Percentiles rank a stretch among this genome's conserved stretches.
Conservation (phyloP, 1,140 invertebrate genomes). For the Drosophila ercepeae region DNA sequence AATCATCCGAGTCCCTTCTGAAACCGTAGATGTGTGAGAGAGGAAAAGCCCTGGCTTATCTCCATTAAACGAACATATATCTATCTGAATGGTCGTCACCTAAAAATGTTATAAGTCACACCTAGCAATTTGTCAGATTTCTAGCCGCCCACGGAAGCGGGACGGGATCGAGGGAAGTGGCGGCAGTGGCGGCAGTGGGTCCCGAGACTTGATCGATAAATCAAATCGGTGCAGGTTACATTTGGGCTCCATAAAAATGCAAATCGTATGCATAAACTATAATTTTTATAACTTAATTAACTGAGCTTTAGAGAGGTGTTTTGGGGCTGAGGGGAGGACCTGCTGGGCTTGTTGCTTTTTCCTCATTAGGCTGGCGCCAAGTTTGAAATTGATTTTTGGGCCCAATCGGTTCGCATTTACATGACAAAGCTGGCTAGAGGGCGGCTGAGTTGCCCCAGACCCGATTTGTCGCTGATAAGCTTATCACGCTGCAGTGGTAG, state of each 20-base stretch:
- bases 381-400: slow-evolving; percentile 68
- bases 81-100: slow-evolving; percentile 36
- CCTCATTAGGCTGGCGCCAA: slow-evolving; percentile 75
- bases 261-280: slow-evolving; percentile 81
- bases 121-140: slow-evolving; percentile 73
- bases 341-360: slow-evolving; percentile 54
- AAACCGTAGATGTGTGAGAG: slow-evolving; percentile 74
- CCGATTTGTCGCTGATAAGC: slow-evolving; percentile 45
- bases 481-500: slow-evolving; percentile 21
- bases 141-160: slow-evolving; percentile 45
- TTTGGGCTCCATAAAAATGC: slow-evolving; percentile 76
- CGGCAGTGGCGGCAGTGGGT: background rate
- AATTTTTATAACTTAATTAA: slow-evolving; percentile 82
- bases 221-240: slow-evolving; percentile 69
- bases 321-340: background rate
- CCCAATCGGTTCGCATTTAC: slow-evolving; percentile 55
- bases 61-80: slow-evolving; percentile 1
- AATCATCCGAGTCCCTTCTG: slow-evolving; percentile 41
- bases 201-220: slow-evolving; percentile 40
- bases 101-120: slow-evolving; percentile 72
- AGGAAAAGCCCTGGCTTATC: slow-evolving; percentile 34
- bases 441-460: background rate
- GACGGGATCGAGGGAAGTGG: background rate
- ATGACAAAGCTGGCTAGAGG: slow-evolving; percentile 55
- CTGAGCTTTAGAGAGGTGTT: slow-evolving; percentile 12